Conservation (phyloP, 2,113 vertebrate species). For the Centrocercus urophasianus region DNA sequence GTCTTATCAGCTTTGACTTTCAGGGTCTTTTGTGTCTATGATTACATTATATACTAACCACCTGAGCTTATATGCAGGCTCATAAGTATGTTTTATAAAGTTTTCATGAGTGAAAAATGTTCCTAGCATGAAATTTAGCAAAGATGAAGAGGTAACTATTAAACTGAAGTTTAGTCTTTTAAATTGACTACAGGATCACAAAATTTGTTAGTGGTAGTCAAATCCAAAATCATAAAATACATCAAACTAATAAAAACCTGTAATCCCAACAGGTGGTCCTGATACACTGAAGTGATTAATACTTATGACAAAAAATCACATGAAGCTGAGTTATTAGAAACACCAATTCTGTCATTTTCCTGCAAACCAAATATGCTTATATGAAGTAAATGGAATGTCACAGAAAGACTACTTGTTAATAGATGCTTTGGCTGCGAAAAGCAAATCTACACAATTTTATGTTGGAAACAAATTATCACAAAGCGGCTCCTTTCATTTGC, state of each 20-base stretch:
- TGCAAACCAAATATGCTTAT: background rate
- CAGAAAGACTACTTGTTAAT: background rate
- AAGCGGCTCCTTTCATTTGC: background rate
- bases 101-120: background rate
- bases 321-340: background rate
- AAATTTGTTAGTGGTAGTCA: background rate
- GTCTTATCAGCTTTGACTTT: background rate
- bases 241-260: background rate
- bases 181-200: background rate
- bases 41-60: background rate
- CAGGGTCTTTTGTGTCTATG: background rate
- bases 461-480: background rate
- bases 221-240: background rate
- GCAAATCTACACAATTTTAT: background rate
- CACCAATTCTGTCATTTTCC: background rate
- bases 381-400: background rate
- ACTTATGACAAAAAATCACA: conserved; percentile 12
- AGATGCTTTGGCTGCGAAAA: background rate
- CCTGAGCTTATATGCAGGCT: background rate
- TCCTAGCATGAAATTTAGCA: background rate
- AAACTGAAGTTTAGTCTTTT: background rate
- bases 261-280: background rate
- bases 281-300: background rate
- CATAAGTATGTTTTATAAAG: background rate
- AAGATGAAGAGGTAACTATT: background rate